Conservation (phyloP, 2,888 invertebrate genomes). For the Lydus trimaculatus region DNA sequence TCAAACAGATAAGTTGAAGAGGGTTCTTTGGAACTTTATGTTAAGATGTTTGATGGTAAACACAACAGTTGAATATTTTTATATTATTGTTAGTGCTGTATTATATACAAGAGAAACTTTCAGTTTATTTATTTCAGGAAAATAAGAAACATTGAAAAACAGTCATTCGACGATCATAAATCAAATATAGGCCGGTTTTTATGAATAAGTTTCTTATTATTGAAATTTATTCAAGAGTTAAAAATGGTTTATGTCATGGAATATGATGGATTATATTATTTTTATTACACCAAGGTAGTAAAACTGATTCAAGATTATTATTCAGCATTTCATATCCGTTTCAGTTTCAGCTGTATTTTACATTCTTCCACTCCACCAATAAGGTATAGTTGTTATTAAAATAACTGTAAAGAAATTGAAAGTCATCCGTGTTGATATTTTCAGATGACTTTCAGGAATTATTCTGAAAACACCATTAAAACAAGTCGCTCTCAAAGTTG, state of each 20-base stretch:
- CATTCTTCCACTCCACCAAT: not conserved
- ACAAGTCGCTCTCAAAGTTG: not conserved
- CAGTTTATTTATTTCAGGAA: not conserved
- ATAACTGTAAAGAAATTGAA: not conserved
- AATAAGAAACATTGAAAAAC: not conserved
- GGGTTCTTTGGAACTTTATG: not conserved
- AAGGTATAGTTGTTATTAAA: not conserved
- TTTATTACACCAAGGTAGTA: slow-evolving; percentile 5
- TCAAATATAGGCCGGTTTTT: slow-evolving; percentile 7
- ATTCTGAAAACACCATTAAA: not conserved
- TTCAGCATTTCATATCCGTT: slow-evolving; percentile 9
- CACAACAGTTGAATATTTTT: not conserved
- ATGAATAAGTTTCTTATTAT: slow-evolving; percentile 7
- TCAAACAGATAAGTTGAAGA: not conserved
- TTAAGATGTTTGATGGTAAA: not conserved
- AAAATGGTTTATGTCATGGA: slow-evolving; percentile 9
- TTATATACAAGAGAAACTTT: too few relatives aligned
- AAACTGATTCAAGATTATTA: not conserved
- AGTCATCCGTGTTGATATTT: not conserved
- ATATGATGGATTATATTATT: slow-evolving; percentile 2
- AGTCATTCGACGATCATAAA: slow-evolving; percentile 2
- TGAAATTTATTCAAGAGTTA: slow-evolving; percentile 9
- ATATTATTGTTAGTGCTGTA: too few relatives aligned
- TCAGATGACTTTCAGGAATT: not conserved
- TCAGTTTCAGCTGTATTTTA: not conserved